phyloP scores from a whole-genome alignment of 2,797 vertebrate genomes.

The Phoeniculus purpureus region DNA sequence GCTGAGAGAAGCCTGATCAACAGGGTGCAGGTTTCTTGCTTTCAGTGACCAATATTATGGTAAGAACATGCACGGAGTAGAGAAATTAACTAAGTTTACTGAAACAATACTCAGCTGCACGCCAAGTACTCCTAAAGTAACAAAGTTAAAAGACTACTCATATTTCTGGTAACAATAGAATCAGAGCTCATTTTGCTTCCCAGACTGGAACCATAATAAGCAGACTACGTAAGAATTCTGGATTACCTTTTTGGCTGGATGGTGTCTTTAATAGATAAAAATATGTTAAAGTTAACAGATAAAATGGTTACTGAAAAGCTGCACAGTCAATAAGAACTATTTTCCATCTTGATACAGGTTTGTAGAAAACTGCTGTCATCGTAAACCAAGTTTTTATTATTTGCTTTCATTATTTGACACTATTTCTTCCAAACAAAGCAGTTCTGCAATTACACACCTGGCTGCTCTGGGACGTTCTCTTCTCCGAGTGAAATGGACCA shows the following conservation, averaged over 20 bases:
- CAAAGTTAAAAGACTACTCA: neutral
- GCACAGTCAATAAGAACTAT: neutral
- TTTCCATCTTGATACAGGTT: neutral
- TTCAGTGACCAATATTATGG: neutral
- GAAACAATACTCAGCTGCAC: neutral
- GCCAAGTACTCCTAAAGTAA: neutral
- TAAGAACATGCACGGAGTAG: neutral
- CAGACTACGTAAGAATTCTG: neutral
- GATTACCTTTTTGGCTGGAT: neutral
- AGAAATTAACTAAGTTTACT: neutral
- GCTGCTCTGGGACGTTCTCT: conserved; percentile 90
- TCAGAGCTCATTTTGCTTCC: neutral
- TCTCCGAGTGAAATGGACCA: conserved; percentile 92
- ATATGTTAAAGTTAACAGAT: neutral
- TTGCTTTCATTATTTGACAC: conserved; percentile 23
- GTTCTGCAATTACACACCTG: conserved; percentile 81
- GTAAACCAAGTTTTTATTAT: neutral
- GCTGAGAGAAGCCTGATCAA: neutral
- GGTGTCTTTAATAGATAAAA: neutral
- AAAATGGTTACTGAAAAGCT: neutral
- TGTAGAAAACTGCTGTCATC: neutral
- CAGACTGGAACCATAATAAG: neutral
- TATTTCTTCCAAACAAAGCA: neutral
- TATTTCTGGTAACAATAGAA: neutral
- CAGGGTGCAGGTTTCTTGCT: neutral